Percentiles rank a stretch among this genome's conserved stretches.
phyloP scores from a whole-genome alignment of 2,797 vertebrate genomes.

The Channallabes apus region DNA sequence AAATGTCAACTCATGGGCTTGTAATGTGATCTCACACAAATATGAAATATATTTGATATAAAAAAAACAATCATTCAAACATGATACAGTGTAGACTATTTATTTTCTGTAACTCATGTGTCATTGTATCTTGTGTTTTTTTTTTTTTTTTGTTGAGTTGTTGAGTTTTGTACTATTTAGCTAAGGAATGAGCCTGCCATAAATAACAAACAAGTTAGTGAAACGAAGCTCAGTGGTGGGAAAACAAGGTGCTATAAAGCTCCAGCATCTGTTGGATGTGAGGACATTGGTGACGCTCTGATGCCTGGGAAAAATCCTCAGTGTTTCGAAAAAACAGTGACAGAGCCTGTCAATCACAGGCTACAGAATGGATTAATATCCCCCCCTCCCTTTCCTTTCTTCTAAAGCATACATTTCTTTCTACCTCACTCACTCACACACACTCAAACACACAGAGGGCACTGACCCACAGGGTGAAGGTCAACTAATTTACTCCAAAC shows the following conservation, averaged over 20 bases:
- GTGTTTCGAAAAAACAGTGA: slow-evolving; percentile 68
- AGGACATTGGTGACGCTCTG: slow-evolving; percentile 47
- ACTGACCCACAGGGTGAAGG: slow-evolving; percentile 79
- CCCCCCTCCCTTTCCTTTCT: slow-evolving; percentile 20
- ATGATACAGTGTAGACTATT: background rate
- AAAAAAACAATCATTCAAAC: background rate
- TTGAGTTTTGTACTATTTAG: background rate
- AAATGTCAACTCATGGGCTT: background rate
- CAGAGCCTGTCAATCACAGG: slow-evolving; percentile 72
- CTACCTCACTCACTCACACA: slow-evolving; percentile 37
- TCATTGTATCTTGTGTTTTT: background rate
- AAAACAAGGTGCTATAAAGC: slow-evolving; percentile 47
- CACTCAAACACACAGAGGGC: slow-evolving; percentile 53
- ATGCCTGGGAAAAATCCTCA: slow-evolving; percentile 73
- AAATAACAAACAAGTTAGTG: slow-evolving; percentile 7
- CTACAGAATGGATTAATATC: slow-evolving; percentile 62
- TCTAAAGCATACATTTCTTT: slow-evolving; percentile 39
- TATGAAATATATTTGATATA: background rate
- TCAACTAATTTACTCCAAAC: slow-evolving; percentile 78
- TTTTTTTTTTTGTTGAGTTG: too few relatives aligned
- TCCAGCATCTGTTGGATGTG: slow-evolving; percentile 47
- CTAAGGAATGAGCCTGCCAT: background rate
- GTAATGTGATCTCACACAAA: background rate
- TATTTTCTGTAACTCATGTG: background rate
- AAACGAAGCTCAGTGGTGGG: slow-evolving; percentile 34